These are phyloP conservation scores for Ictalurus punctatus DNA, from an alignment of 2,113 vertebrate genomes.

Conservation along the genomic window DNA sequence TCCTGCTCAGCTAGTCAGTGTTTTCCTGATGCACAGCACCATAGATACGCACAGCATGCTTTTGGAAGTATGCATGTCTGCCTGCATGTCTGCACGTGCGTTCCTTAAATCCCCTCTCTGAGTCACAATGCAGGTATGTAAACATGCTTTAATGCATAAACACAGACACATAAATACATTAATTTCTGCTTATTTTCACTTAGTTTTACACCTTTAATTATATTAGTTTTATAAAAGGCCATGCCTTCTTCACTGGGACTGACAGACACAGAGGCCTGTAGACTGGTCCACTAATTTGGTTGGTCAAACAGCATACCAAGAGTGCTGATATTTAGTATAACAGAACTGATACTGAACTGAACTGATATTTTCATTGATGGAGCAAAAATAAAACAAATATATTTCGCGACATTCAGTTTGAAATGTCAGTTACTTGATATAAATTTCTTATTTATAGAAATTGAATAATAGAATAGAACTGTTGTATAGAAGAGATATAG, in stretches of 20 bases:
- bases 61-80: neutral
- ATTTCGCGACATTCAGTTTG: no score
- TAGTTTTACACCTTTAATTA: constrained; percentile 5
- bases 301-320: no score
- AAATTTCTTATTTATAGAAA: no score
- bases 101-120: neutral
- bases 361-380: no score
- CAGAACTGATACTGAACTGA: no score
- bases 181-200: neutral
- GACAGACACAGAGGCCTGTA: neutral
- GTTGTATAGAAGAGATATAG: no score
- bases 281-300: no score
- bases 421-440: no score
- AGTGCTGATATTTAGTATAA: no score
- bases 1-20: neutral
- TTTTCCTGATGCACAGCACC: neutral
- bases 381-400: no score
- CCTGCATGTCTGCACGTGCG: neutral
- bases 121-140: neutral
- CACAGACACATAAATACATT: neutral
- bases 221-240: neutral
- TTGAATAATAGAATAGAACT: no score
- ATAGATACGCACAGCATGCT: neutral
- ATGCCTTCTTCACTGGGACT: neutral
- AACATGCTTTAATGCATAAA: neutral